Conservation (phyloP, 2,113 vertebrate species). For the Crocuta crocuta region DNA sequence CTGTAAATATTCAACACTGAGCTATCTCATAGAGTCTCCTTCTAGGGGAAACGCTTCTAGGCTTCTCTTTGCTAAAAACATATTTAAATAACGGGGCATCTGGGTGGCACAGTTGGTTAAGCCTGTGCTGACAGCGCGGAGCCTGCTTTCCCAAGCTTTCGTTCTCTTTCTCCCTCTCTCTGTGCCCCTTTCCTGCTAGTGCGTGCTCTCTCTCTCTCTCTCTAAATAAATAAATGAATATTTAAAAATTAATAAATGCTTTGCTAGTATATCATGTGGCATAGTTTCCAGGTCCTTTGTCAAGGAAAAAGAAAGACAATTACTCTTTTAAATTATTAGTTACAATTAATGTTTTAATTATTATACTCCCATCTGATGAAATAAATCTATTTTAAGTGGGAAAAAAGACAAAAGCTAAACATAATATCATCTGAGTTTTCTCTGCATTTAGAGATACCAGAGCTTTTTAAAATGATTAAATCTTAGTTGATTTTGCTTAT, state of each 20-base stretch:
- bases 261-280: not conserved
- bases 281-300: not conserved
- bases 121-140: too few species aligned
- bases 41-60: not conserved
- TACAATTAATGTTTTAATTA: slow-evolving; percentile 37
- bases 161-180: too few species aligned
- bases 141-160: too few species aligned
- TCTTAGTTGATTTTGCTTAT: not conserved
- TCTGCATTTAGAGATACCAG: not conserved
- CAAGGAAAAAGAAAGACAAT: not conserved
- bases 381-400: not conserved
- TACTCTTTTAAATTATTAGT: slow-evolving; percentile 25
- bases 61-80: not conserved
- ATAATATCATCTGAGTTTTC: not conserved
- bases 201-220: too few species aligned
- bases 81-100: not conserved
- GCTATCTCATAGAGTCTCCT: not conserved
- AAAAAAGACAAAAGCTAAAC: not conserved
- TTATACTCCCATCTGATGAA: not conserved
- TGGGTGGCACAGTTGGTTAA: too few species aligned
- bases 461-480: not conserved
- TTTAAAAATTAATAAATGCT: not conserved
- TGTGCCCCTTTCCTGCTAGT: too few species aligned
- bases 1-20: not conserved
- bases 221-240: too few species aligned